Conservation (phyloP, 2,797 vertebrate species). For the Paguma larvata region DNA sequence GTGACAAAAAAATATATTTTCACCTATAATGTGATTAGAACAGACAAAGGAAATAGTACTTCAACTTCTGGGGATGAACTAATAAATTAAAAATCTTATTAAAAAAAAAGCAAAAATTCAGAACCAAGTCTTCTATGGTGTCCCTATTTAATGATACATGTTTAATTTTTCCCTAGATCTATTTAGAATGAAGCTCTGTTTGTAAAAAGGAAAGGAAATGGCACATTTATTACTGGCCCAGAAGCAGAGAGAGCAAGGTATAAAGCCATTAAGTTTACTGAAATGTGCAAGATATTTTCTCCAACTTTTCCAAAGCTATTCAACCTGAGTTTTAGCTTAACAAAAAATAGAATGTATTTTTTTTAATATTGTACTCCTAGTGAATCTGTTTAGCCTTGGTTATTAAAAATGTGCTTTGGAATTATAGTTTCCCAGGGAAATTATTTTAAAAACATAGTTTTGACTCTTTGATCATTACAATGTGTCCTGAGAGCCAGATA, state of each 20-base stretch:
- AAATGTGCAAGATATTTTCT: slow-evolving; percentile 62
- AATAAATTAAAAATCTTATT: neutral
- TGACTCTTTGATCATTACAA: neutral
- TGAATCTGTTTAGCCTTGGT: neutral
- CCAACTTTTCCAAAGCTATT: slow-evolving; percentile 39
- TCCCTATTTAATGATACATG: neutral
- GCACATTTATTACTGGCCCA: slow-evolving; percentile 45
- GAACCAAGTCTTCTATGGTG: neutral
- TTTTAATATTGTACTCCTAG: neutral
- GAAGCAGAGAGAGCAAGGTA: slow-evolving; percentile 45
- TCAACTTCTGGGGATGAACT: neutral
- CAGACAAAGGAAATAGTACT: neutral
- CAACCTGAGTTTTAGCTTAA: slow-evolving; percentile 18
- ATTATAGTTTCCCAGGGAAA: neutral
- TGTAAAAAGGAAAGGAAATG: slow-evolving; percentile 8
- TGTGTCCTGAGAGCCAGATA: neutral
- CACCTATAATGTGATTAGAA: slow-evolving; percentile 1
- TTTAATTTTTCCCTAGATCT: neutral
- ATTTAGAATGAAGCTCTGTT: slow-evolving; percentile 54
- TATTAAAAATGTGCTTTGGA: neutral
- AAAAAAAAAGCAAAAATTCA: neutral
- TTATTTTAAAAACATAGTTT: neutral
- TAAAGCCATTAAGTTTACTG: slow-evolving; percentile 34
- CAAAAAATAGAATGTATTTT: neutral
- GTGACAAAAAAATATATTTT: slow-evolving; percentile 49